Conservation (phyloP, 2,797 vertebrate species). For the Coccyzus lansbergi region DNA sequence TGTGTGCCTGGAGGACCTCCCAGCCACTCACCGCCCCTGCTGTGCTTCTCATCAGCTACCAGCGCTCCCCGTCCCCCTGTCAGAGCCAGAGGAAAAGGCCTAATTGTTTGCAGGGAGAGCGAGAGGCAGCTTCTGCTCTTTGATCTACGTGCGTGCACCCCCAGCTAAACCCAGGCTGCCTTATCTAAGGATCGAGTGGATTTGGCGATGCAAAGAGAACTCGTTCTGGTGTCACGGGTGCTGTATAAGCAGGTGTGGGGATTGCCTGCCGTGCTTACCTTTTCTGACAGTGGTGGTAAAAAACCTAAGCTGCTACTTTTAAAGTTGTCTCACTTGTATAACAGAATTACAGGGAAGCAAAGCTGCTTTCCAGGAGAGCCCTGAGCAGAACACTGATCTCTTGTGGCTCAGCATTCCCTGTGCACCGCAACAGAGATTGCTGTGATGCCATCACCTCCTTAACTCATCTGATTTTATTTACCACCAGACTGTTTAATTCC, state of each 20-base stretch:
- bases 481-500: not conserved
- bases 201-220: not conserved
- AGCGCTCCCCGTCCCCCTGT: not conserved
- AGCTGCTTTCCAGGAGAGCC: not conserved
- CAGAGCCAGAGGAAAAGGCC: not conserved
- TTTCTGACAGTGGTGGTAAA: not conserved
- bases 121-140: not conserved
- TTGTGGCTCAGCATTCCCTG: not conserved
- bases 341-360: not conserved
- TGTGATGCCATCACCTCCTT: not conserved
- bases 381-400: not conserved
- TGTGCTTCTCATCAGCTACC: constrained; percentile 38
- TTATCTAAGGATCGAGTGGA: not conserved
- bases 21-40: not conserved
- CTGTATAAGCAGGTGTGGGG: not conserved
- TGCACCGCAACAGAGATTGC: not conserved
- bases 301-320: not conserved
- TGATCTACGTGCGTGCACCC: not conserved
- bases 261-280: fast-evolving
- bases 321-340: not conserved
- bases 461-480: not conserved
- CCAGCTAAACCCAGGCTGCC: fast-evolving
- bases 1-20: not conserved
- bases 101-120: constrained; percentile 10
- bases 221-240: not conserved